These are phyloP conservation scores for Corbicula japonica DNA, from an alignment of 2,888 invertebrate genomes.

Conservation along the genomic window DNA sequence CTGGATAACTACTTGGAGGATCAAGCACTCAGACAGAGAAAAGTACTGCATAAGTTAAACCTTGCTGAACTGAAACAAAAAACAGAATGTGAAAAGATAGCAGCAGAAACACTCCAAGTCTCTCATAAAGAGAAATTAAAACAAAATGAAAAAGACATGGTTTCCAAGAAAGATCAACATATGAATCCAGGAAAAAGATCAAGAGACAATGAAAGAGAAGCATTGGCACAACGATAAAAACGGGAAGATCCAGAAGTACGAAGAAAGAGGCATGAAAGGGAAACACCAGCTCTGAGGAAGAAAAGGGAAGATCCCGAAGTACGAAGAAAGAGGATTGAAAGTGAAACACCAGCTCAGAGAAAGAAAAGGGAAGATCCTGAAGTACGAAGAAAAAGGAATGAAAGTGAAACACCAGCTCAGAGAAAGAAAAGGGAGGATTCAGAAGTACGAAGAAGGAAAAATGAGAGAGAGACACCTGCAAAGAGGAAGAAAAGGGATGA, in stretches of 20 bases:
- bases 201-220: slow-evolving; percentile 6
- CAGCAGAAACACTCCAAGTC: neutral
- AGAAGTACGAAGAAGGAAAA: neutral
- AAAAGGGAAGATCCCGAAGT: neutral
- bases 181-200: slow-evolving; percentile 12
- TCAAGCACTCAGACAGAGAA: slow-evolving; percentile 8
- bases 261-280: slow-evolving; percentile 14
- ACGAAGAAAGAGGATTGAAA: neutral
- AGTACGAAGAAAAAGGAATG: neutral
- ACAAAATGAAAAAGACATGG: slow-evolving; percentile 10
- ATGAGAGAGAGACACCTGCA: neutral
- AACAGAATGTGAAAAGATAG: slow-evolving; percentile 11
- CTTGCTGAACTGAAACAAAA: slow-evolving; percentile 5
- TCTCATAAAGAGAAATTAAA: slow-evolving; percentile 14
- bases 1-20: slow-evolving; percentile 17
- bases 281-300: neutral
- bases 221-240: slow-evolving; percentile 4
- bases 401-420: slow-evolving; percentile 11
- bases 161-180: slow-evolving; percentile 1
- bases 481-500: neutral
- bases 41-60: slow-evolving; percentile 4
- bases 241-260: neutral
- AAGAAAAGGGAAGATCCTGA: neutral
- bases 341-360: neutral
- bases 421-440: neutral